Evolutionary conservation across 2,888 invertebrate species (phyloP).

Genomic region (Eurytoma californica): DNA sequence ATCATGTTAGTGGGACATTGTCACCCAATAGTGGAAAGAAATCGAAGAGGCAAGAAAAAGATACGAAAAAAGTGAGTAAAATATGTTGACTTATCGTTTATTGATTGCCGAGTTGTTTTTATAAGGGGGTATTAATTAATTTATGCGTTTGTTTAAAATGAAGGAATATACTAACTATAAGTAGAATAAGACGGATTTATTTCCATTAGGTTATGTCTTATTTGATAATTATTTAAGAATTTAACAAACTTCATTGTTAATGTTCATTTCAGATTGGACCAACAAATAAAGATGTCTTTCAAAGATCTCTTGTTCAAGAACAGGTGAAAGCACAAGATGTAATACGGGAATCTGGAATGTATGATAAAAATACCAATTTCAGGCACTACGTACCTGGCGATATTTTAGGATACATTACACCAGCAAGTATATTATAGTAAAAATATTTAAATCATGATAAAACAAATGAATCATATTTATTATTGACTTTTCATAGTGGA

Average conservation of each 20-base stretch:
- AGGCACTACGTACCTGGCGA: constrained; percentile 82
- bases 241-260: not conserved
- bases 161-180: no score
- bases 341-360: constrained; percentile 84
- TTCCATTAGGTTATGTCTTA: constrained; percentile 1
- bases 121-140: no score
- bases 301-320: constrained; percentile 83
- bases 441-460: constrained; percentile 11
- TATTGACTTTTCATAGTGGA: constrained; percentile 85
- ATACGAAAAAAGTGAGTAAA: constrained; percentile 39
- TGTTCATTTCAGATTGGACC: constrained; percentile 36
- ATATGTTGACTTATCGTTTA: not conserved
- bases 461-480: constrained; percentile 20
- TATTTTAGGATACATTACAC: constrained; percentile 94
- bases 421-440: constrained; percentile 78
- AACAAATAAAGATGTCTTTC: constrained; percentile 78
- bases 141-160: no score
- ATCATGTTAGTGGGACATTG: constrained; percentile 48
- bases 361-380: constrained; percentile 82
- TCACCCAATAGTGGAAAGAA: constrained; percentile 47
- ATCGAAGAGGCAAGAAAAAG: constrained; percentile 40
- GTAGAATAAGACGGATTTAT: no score
- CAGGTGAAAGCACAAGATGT: constrained; percentile 85
- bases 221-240: not conserved
- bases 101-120: no score